These are phyloP conservation scores for Acheta domesticus DNA, from an alignment of 2,888 invertebrate genomes.

Conservation along the genomic window DNA sequence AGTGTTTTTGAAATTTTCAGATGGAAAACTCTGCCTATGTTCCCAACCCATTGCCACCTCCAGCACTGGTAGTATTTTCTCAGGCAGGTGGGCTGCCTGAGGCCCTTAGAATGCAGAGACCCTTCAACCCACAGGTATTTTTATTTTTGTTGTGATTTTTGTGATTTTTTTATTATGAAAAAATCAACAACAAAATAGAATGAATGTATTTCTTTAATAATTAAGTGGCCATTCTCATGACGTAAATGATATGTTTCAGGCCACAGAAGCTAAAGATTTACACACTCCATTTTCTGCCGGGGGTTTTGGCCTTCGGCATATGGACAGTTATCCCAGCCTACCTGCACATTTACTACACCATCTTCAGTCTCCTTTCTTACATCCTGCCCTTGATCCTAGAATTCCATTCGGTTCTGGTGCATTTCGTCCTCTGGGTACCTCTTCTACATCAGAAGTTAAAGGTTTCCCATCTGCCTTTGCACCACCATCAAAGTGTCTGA, in stretches of 20 bases:
- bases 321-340: slow-evolving; percentile 59
- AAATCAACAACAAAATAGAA: neutral
- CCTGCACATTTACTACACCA: slow-evolving; percentile 66
- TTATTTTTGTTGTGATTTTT: slow-evolving; percentile 19
- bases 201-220: neutral
- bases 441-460: slow-evolving; percentile 51
- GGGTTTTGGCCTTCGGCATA: slow-evolving; percentile 53
- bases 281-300: slow-evolving; percentile 61
- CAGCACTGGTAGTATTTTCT: slow-evolving; percentile 70
- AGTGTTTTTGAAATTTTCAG: slow-evolving; percentile 43
- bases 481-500: slow-evolving; percentile 59
- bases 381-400: slow-evolving; percentile 61
- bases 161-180: slow-evolving; percentile 8
- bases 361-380: slow-evolving; percentile 68
- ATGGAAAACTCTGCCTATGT: slow-evolving; percentile 75
- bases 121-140: slow-evolving; percentile 54
- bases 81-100: slow-evolving; percentile 71
- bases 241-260: slow-evolving; percentile 28
- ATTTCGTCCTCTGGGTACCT: slow-evolving; percentile 57
- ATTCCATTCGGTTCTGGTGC: slow-evolving; percentile 58
- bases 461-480: slow-evolving; percentile 64
- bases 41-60: slow-evolving; percentile 68
- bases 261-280: slow-evolving; percentile 46
- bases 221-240: neutral
- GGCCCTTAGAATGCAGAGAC: slow-evolving; percentile 70